Percentiles rank a stretch among this genome's conserved stretches.
Conservation (phyloP, 2,888 invertebrate species). For the Salticus scenicus region DNA sequence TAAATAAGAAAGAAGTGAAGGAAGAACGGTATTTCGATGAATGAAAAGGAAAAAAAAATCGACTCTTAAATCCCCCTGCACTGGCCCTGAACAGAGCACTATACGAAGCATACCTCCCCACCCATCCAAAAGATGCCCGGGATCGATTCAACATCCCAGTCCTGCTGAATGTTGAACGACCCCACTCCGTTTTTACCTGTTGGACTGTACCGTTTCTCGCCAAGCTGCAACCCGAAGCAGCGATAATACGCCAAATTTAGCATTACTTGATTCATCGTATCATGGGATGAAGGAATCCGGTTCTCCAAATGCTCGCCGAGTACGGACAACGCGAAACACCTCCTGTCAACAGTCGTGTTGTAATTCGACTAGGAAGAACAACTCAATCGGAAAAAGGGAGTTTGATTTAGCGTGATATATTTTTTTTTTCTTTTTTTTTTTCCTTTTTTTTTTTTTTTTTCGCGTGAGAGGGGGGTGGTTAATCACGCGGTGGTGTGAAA, state of each 20-base stretch:
- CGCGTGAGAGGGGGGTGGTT: neutral
- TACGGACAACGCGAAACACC: neutral
- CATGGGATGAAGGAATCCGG: neutral
- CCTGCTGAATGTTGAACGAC: slow-evolving; percentile 33
- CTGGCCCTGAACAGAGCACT: neutral
- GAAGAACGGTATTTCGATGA: too few species aligned
- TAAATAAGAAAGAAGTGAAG: too few species aligned
- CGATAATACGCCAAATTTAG: slow-evolving; percentile 12
- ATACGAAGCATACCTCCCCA: neutral
- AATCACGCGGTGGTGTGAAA: neutral
- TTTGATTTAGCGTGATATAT: neutral
- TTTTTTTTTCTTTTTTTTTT: neutral
- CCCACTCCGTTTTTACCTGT: slow-evolving; percentile 47
- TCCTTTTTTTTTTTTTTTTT: neutral
- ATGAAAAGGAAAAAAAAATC: too few species aligned
- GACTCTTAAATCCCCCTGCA: neutral
- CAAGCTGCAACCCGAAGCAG: neutral
- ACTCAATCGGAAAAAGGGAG: neutral
- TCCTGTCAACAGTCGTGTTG: neutral
- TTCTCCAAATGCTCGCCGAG: slow-evolving; percentile 1
- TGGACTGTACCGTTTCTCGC: slow-evolving; percentile 19
- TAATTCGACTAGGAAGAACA: neutral
- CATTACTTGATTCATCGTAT: neutral
- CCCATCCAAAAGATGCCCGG: slow-evolving; percentile 17
- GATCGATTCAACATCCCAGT: slow-evolving; percentile 44